A percentile compares a stretch with the other conserved stretches of the same genome.
phyloP scores from a whole-genome alignment of 2,888 invertebrate species.

The Cistogaster globosa region DNA sequence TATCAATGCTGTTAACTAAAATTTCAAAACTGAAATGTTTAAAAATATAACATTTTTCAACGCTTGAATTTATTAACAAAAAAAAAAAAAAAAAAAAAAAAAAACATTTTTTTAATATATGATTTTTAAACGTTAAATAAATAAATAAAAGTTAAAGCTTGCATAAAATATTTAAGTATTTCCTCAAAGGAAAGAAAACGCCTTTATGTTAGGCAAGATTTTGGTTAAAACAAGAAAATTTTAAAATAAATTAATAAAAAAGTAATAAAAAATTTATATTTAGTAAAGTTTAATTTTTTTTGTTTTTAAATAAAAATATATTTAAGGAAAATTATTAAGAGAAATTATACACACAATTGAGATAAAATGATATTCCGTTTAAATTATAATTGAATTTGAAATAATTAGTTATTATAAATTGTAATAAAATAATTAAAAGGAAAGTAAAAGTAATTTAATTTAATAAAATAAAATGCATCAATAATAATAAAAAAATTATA shows the following conservation, averaged over 20 bases:
- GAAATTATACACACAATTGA: constrained; percentile 13
- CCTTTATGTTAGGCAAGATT: constrained; percentile 70
- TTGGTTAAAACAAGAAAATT: constrained; percentile 18
- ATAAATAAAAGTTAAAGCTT: constrained; percentile 16
- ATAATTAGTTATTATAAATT: constrained; percentile 14
- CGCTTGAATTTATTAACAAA: too few species aligned
- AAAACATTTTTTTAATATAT: background rate
- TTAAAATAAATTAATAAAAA: constrained; percentile 4
- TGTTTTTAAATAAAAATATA: constrained; percentile 33
- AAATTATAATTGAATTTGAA: constrained; percentile 18
- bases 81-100: too few species aligned
- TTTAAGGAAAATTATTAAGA: background rate
- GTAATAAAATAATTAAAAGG: constrained; percentile 42
- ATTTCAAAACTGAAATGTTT: too few species aligned
- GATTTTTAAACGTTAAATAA: background rate
- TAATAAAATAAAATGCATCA: constrained; percentile 31
- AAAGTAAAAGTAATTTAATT: background rate
- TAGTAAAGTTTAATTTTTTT: constrained; percentile 17
- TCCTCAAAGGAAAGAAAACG: constrained; percentile 73
- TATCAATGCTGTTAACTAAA: too few species aligned
- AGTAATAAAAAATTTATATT: background rate
- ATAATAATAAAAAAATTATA: background rate
- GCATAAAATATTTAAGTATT: constrained; percentile 70
- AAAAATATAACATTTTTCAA: constrained; percentile 1
- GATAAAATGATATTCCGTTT: constrained; percentile 53